A percentile compares a stretch with the other conserved stretches of the same genome.
phyloP scores from a whole-genome alignment of 2,888 invertebrate genomes.

The Thysanoteuthis rhombus region DNA sequence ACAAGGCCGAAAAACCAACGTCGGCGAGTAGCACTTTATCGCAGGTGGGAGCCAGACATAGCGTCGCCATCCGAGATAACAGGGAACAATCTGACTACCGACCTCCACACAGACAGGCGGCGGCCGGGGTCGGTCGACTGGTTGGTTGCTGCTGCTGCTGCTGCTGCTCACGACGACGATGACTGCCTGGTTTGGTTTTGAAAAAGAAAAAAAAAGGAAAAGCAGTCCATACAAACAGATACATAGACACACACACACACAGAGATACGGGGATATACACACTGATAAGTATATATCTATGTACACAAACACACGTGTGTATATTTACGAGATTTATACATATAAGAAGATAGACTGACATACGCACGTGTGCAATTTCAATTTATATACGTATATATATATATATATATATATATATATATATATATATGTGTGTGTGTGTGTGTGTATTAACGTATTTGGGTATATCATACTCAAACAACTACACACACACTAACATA shows the following conservation, averaged over 20 bases:
- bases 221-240: background rate
- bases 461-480: too few species aligned
- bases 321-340: too few species aligned
- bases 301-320: background rate
- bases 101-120: slow-evolving; percentile 1
- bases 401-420: too few species aligned
- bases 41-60: slow-evolving; percentile 26
- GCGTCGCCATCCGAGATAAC: slow-evolving; percentile 15
- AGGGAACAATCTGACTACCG: background rate
- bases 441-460: too few species aligned
- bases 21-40: background rate
- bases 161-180: too few species aligned
- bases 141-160: too few species aligned
- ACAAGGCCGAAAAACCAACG: background rate
- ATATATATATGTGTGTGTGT: too few species aligned
- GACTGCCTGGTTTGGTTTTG: background rate
- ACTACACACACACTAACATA: too few species aligned
- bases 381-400: too few species aligned
- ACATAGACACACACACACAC: background rate
- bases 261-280: background rate
- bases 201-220: background rate
- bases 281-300: background rate
- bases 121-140: slow-evolving; percentile 12
- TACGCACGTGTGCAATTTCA: too few species aligned
- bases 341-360: too few species aligned